Conservation (phyloP, 2,888 invertebrate species). For the Tyria jacobaeae region DNA sequence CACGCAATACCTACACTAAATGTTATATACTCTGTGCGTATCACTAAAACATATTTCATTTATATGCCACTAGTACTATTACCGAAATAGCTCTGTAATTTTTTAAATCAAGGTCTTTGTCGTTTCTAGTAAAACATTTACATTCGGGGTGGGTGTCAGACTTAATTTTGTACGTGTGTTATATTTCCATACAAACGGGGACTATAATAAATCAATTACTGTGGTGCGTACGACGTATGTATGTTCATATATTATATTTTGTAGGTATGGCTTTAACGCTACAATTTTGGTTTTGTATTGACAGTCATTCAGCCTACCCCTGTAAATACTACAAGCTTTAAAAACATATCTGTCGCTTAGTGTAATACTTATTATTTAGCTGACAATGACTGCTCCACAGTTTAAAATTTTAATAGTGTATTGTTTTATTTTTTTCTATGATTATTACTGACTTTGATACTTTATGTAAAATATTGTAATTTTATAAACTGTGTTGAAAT, state of each 20-base stretch:
- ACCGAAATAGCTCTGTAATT: slow-evolving; percentile 24
- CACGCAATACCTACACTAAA: neutral
- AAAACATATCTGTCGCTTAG: no score
- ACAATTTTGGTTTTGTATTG: slow-evolving; percentile 1
- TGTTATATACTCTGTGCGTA: neutral
- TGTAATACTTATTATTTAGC: no score
- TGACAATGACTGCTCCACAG: no score
- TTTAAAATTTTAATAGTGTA: no score
- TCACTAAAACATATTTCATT: neutral
- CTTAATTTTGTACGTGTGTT: slow-evolving; percentile 36
- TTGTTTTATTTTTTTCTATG: no score
- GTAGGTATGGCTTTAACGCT: no score
- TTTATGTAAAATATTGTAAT: no score
- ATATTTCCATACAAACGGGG: slow-evolving; percentile 39
- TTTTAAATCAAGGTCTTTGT: slow-evolving; percentile 33
- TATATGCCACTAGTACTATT: neutral
- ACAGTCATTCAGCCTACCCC: no score
- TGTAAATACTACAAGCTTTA: no score
- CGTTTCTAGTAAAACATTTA: slow-evolving; percentile 37
- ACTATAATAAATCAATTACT: slow-evolving; percentile 55
- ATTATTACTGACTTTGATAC: no score
- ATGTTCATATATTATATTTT: slow-evolving; percentile 2
- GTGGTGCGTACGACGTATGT: slow-evolving; percentile 16
- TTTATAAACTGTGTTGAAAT: no score
- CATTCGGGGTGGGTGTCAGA: slow-evolving; percentile 20